Base-by-base conservation (phyloP, 2,797 vertebrate species). In the Arvicola amphibius region DNA sequence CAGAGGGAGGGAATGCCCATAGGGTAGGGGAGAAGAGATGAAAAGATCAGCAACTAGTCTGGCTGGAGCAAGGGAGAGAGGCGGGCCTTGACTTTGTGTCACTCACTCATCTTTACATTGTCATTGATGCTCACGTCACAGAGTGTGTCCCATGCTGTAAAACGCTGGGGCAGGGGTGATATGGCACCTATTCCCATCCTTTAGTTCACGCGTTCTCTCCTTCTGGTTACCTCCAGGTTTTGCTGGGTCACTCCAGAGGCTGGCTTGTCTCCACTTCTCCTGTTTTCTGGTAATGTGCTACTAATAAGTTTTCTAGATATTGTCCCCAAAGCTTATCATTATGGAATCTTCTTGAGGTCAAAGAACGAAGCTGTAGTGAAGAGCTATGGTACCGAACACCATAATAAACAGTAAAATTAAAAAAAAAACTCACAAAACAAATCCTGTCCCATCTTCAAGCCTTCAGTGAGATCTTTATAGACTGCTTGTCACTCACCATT, bases 251-350 rank as follows among this genome's bases (percentile, higher is more conserved):
- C 56, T 96, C 29, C 32, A 77, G 79, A 90, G 29, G n/a, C 37
- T 78, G 21, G 37, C 23, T 13, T 1, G 29, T 86, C 46, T 76
- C 59, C 19, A 43, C 76, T 80, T 76, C 65, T 88, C 32, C 40
- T 71, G 0, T 83, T 94, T 90, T 90, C 63, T 90, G 59, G n/a
- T 84, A 53, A 19, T 16, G 5, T 9, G 8, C 85, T 88, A 88
- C 61, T 83, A 69, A 69, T 69, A 83, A 93, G 34, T 1, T 10
- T 53, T n/a, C 17, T 93, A 81, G 65, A 76, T 21, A 11, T 61
- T 91, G 23, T 32, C 25, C 87, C 86, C 65, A 81, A 81, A 84
- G 74, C 29, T 87, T 95, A 92, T 86, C n/a, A 51, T 88, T 61
- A 74, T 14, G n/a, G 37, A 21, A 11, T 65, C 61, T 90, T 71